Conservation (phyloP, 1,140 invertebrate genomes). For the Artemia franciscana region DNA sequence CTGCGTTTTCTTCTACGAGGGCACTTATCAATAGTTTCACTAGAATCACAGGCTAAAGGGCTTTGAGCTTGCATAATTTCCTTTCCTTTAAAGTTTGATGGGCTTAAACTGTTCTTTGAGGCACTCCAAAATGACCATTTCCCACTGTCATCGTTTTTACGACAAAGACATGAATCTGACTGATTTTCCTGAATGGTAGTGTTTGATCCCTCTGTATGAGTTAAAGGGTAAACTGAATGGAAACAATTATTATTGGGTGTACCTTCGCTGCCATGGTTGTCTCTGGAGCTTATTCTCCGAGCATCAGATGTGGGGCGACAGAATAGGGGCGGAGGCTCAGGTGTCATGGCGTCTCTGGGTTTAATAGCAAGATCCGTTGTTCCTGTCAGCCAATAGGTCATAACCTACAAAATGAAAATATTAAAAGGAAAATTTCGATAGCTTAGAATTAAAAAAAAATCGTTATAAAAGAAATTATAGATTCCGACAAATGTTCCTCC, state of each 20-base stretch:
- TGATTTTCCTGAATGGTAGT: background rate
- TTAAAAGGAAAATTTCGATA: background rate
- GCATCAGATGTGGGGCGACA: conserved; percentile 10
- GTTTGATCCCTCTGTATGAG: background rate
- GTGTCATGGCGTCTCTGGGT: conserved; percentile 5
- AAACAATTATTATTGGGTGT: conserved; percentile 20
- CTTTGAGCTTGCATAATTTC: conserved; percentile 14
- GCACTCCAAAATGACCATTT: background rate
- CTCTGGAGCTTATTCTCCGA: conserved; percentile 12
- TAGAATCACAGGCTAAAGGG: conserved; percentile 11
- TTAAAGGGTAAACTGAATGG: conserved; percentile 17
- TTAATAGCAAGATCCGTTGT: conserved; percentile 43
- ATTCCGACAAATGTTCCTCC: too few relatives aligned
- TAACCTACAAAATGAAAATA: conserved; percentile 26
- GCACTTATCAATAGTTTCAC: conserved; percentile 11
- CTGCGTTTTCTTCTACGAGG: conserved; percentile 12
- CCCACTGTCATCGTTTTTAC: background rate
- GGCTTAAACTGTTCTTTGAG: background rate
- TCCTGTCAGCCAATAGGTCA: conserved; percentile 64
- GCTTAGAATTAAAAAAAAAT: background rate
- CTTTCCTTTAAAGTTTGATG: conserved; percentile 23
- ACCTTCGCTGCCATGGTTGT: conserved; percentile 17
- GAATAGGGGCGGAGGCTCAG: conserved; percentile 14
- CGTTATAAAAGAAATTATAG: background rate
- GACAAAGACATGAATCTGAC: background rate